Evolutionary conservation across 2,797 vertebrate genomes (phyloP), one percentile per base, ranked within the genome.

Genomic region (Psittacula echo): DNA sequence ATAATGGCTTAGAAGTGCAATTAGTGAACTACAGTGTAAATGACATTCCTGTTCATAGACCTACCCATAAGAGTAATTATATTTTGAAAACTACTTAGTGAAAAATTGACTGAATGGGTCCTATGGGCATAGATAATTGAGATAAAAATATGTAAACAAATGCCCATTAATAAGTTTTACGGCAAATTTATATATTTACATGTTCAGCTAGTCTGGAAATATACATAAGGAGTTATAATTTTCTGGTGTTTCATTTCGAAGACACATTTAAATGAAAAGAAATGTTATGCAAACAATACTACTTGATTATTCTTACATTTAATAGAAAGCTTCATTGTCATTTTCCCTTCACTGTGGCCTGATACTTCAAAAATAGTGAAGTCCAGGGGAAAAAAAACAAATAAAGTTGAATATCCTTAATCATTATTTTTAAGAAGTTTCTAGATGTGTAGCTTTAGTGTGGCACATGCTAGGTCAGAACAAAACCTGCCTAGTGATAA

Each of bases 141-240:
- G 96, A 98, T 97, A 97, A 98, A 98, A 97, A 97, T 97, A 98
- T 96, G 98, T 98, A 98, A 98, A 98, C 98, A 98, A 98, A 96
- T 97, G 88, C 29, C 85, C 88, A 97, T 98, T 98, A 97, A 97
- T 98, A 97, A 90, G 68, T 93, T 97, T 97, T 97, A 96, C 21
- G 44, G 93, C 20, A 95, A 93, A 94, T 95, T 94, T 97, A 90
- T 98, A 91, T 95, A 96, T 97, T 97, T 97, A 93, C 74, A 75
- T 84, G 50, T 89, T 90, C 86, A 94, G n/a, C 37, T 94, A 81
- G 70, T 87, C 53, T 56, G 86, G 89, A 88, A 92, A 92, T 81
- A 93, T 39, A 94, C 68, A 72, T 87, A 91, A 85, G 32, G n/a
- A 94, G 81, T 44, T 37, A 89, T n/a, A 86, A 58, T 81, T 53